A percentile compares a stretch with the other conserved stretches of the same genome.
phyloP scores from a whole-genome alignment of 2,797 vertebrate genomes.

The Eurystomus glaucurus region DNA sequence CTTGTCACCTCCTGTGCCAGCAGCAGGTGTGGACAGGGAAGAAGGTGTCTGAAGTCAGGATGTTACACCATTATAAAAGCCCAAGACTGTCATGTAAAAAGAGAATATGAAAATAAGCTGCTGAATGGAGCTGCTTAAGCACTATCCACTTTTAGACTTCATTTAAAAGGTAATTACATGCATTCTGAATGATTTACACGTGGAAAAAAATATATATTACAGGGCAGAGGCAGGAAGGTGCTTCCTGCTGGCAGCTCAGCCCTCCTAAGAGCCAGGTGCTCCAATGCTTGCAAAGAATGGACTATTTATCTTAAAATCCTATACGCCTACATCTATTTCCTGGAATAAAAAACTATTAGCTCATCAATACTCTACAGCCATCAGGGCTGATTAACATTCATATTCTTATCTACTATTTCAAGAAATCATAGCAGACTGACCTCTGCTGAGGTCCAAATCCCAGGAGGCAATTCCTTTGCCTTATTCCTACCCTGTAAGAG shows the following conservation, averaged over 20 bases:
- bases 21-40: neutral
- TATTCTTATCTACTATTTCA: neutral
- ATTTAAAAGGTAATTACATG: conserved; percentile 36
- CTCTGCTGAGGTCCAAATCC: neutral
- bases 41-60: neutral
- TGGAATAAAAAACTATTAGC: neutral
- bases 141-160: conserved; percentile 12
- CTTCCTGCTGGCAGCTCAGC: conserved; percentile 2
- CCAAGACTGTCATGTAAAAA: neutral
- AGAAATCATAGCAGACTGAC: neutral
- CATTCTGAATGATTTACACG: neutral
- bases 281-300: neutral
- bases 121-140: conserved; percentile 17
- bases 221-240: conserved; percentile 17
- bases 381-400: neutral
- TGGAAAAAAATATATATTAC: neutral
- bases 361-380: neutral
- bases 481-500: neutral
- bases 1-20: neutral
- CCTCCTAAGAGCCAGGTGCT: conserved; percentile 21
- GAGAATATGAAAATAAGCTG: neutral
- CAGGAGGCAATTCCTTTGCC: neutral
- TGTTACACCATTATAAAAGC: neutral
- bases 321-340: neutral
- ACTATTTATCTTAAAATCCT: neutral